Base-by-base conservation (phyloP, 2,797 vertebrate genomes). In the Trichosurus vulpecula region DNA sequence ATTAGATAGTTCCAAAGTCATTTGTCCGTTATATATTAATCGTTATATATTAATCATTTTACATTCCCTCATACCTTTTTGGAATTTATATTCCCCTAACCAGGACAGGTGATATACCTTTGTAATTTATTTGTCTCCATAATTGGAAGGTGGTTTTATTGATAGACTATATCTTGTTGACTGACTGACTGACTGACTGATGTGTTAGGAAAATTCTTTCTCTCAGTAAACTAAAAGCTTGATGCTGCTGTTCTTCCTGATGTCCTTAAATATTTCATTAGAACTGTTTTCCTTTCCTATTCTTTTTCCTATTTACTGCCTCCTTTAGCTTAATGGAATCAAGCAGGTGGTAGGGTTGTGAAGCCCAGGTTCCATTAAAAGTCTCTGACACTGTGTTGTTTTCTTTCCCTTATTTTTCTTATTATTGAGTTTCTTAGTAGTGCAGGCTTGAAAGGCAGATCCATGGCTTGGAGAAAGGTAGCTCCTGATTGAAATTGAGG, bases 221-320 rank as follows among this genome's bases (percentile, higher is more conserved):
- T 94, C 95, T 98, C 95, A 96, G 93, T 94, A 96, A 97, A 95
- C 95, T 96, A 97, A 97, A 97, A 97, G 95, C 56, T 58, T 92
- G 93, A 93, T 90, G 19, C 92, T 55, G 54, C 92, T 55, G 53
- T n/a, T 96, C 95, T 97, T 97, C 93, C 93, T 96, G 92, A 93
- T 96, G 95, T 61, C 96, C 96, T 97, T 97, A 95, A 97, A 95
- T 92, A 91, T 96, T 97, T 91, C 91, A 94, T 97, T 95, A 97
- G 95, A 81, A 92, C 6, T 0, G 4, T 35, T 58, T 66, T 96
- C 52, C 92, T 81, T 52, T 56, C 94, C 25, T 58, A 31, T 57
- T 93, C 96, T 95, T 22, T 12, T 96, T 92, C 87, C 54, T 95
- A 97, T 97, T 97, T 96, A 95, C 54, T 96, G 97, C 92, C 92